Base-by-base conservation (phyloP, 2,888 invertebrate species). In the Nowickia ferox region DNA sequence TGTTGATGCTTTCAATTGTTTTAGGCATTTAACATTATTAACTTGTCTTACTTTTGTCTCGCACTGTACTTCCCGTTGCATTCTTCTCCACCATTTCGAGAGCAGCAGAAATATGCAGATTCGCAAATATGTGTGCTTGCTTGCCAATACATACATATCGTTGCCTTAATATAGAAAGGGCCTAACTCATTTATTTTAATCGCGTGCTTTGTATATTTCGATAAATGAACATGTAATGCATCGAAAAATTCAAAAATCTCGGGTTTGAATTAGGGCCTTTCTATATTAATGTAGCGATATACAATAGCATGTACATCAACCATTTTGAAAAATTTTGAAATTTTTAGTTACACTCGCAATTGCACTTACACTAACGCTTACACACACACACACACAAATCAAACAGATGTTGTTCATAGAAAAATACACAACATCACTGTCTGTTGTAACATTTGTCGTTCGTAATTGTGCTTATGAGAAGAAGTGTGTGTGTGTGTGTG, bases 271-370 rank as follows among this genome's bases (percentile, higher is more conserved):
- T 30, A 30, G 30, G 30, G 30, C 30, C 30, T 30, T 30, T 30
- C 30, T 30, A 30, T 30, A 6, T 30, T 30, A 30, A 5, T 5
- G 30, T 30, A 30, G 30, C 30, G 30, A 30, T 30, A 30, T 30
- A 6, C 0, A 30, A 30, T 30, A 30, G 30, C 6, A 30, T 30
- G 30, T 30, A 6, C 53, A 81, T 48, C 77, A 69, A 74, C 81
- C 68, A 81, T 85, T 85, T 81, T 75, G 80, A 84, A 84, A 75
- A 71, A 48, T 77, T 80, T 79, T 61, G 46, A 75, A 74, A 78
- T 63, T 79, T 84, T 81, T 81, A 85, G 74, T 19, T 22, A 66
- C 17, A 13, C 42, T 59, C n/a, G 57, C 19, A 11, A 13, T 30
- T 11, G 22, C 53, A 68, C 53, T 8, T 40, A 0, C 38, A 22